Percentiles rank a stretch among this genome's conserved stretches.
These are phyloP conservation scores for Pomacea canaliculata DNA, from an alignment of 2,888 invertebrate genomes.

Conservation along the genomic window DNA sequence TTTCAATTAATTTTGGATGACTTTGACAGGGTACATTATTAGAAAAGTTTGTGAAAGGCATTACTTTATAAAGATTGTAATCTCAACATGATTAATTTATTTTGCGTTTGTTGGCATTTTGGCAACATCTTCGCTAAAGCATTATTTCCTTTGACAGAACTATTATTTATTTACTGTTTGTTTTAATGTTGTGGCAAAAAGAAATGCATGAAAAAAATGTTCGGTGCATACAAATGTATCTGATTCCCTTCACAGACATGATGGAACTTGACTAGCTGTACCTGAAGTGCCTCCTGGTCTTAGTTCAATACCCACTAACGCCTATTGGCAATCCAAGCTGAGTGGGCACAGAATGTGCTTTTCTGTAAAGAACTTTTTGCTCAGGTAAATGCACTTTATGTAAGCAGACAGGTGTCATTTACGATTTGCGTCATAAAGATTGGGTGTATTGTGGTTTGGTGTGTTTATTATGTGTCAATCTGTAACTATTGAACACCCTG, in stretches of 20 bases:
- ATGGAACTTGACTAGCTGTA: constrained; percentile 62
- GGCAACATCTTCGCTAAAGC: not conserved
- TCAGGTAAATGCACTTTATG: constrained; percentile 71
- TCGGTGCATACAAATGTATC: not conserved
- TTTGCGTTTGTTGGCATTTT: not conserved
- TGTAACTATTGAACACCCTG: not conserved
- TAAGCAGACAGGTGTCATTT: too few species aligned
- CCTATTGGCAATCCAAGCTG: constrained; percentile 95
- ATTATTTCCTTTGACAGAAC: not conserved
- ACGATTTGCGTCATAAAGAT: too few species aligned
- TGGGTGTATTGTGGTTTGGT: too few species aligned
- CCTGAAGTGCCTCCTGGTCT: constrained; percentile 58
- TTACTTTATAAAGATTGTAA: too few species aligned
- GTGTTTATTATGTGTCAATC: too few species aligned
- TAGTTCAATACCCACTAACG: constrained; percentile 55
- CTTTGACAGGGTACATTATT: too few species aligned
- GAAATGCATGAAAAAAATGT: too few species aligned
- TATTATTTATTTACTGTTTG: not conserved
- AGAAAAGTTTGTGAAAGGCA: too few species aligned
- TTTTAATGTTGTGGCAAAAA: not conserved
- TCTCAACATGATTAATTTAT: too few species aligned
- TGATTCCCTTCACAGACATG: constrained; percentile 45
- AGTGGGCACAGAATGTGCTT: constrained; percentile 95
- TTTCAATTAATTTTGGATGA: too few species aligned
- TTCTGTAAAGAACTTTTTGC: constrained; percentile 97